phyloP scores from a whole-genome alignment of 2,113 vertebrate species.

The Heterotilapia buettikoferi region DNA sequence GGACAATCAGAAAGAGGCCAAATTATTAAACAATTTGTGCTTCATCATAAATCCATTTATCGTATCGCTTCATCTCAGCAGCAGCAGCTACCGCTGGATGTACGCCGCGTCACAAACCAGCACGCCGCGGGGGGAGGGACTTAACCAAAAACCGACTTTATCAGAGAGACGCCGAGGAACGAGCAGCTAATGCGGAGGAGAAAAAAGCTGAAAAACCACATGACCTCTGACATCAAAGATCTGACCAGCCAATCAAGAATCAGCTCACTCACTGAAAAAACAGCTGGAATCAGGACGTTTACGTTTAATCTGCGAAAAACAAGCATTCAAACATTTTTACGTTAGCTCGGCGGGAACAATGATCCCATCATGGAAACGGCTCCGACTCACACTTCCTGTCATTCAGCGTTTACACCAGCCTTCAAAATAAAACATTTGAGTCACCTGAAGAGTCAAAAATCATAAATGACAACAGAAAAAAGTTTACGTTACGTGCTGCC shows the following conservation, averaged over 20 bases:
- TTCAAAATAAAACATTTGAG: neutral
- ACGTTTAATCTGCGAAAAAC: neutral
- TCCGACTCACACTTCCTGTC: neutral
- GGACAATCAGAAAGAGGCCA: conserved; percentile 58
- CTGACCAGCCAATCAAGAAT: neutral
- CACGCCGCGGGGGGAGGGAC: neutral
- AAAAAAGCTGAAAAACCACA: neutral
- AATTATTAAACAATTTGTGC: conserved; percentile 62
- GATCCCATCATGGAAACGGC: neutral
- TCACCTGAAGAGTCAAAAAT: neutral
- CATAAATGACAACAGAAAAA: neutral
- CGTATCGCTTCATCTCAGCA: conserved; percentile 26
- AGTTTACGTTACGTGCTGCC: accelerated
- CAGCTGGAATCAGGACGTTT: neutral
- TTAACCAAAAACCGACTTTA: neutral
- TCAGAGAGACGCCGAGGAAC: neutral
- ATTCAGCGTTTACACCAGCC: neutral
- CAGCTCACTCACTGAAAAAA: neutral
- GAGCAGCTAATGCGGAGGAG: neutral
- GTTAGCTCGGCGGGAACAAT: neutral
- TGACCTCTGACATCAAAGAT: neutral
- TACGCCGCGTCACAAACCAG: neutral
- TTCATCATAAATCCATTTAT: conserved; percentile 48
- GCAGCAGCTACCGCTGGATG: conserved; percentile 10
- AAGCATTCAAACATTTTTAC: neutral